Evolutionary conservation across 1,140 invertebrate genomes (phyloP).

Genomic region (Anadara kagoshimensis): DNA sequence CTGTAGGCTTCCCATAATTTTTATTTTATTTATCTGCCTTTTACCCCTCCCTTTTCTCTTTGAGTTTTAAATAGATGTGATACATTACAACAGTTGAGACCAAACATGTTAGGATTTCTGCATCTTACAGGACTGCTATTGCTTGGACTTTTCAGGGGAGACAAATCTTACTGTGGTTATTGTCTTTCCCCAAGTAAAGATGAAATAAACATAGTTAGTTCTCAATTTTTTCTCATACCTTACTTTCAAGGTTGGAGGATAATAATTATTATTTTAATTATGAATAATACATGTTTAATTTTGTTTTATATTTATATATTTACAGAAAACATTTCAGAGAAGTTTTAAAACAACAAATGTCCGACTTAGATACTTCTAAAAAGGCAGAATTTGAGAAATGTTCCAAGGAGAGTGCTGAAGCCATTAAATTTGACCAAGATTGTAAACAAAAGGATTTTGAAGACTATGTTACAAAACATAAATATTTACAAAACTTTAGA

Average conservation of each 20-base stretch:
- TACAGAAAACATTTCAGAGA: conserved; percentile 66
- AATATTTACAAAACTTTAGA: conserved; percentile 65
- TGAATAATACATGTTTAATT: background rate
- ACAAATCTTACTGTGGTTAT: too few species aligned
- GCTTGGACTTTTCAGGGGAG: too few species aligned
- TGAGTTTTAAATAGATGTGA: too few species aligned
- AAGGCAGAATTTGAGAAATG: conserved; percentile 49
- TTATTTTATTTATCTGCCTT: too few species aligned
- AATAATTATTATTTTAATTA: background rate
- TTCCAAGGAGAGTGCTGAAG: conserved; percentile 60
- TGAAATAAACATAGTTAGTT: too few species aligned
- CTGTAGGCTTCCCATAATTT: too few species aligned
- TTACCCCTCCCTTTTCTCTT: too few species aligned
- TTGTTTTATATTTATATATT: conserved; percentile 12
- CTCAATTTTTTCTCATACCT: too few species aligned
- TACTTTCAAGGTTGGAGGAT: background rate
- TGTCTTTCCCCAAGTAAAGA: too few species aligned
- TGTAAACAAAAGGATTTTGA: conserved; percentile 58
- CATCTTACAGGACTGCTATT: too few species aligned
- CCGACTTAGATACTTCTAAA: conserved; percentile 53
- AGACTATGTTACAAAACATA: conserved; percentile 56
- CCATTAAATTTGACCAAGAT: conserved; percentile 59
- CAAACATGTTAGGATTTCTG: too few species aligned
- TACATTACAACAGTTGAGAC: too few species aligned
- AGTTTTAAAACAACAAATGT: conserved; percentile 70